Percentiles rank a stretch among this genome's conserved stretches.
Evolutionary conservation across 2,797 vertebrate species (phyloP).

Genomic region (Halcyon smyrnensis): DNA sequence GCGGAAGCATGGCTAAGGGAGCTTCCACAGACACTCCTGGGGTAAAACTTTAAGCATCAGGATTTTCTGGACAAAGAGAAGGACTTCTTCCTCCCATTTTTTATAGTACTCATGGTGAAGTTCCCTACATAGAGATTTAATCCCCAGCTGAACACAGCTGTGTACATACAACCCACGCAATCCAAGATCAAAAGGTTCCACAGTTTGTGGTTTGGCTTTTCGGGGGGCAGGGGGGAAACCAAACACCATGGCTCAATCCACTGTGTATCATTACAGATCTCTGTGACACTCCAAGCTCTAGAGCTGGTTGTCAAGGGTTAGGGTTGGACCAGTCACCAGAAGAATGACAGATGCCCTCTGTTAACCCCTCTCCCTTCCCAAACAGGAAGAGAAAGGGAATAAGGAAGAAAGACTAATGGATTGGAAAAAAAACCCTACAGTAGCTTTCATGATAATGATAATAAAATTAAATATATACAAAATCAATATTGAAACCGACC

Average conservation of each 20-base stretch:
- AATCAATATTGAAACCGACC: not conserved
- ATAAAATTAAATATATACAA: not conserved
- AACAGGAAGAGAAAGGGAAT: not conserved
- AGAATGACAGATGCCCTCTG: not conserved
- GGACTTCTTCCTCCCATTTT: not conserved
- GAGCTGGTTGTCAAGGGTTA: not conserved
- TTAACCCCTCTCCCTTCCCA: not conserved
- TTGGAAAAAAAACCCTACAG: not conserved
- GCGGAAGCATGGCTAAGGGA: not conserved
- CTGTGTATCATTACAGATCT: not conserved
- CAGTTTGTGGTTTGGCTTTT: not conserved
- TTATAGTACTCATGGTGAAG: not conserved
- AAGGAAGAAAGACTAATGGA: not conserved
- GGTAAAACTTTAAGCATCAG: not conserved
- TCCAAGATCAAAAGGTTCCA: not conserved
- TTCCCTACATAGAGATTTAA: not conserved
- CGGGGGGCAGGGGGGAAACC: not conserved
- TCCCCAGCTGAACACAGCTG: not conserved
- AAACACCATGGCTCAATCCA: not conserved
- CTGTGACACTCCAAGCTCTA: not conserved
- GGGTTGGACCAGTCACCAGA: not conserved
- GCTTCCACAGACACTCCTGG: not conserved
- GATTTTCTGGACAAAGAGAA: not conserved
- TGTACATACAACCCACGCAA: not conserved
- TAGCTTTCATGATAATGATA: not conserved